Conservation (phyloP, 2,797 vertebrate species). For the Champsocephalus gunnari region DNA sequence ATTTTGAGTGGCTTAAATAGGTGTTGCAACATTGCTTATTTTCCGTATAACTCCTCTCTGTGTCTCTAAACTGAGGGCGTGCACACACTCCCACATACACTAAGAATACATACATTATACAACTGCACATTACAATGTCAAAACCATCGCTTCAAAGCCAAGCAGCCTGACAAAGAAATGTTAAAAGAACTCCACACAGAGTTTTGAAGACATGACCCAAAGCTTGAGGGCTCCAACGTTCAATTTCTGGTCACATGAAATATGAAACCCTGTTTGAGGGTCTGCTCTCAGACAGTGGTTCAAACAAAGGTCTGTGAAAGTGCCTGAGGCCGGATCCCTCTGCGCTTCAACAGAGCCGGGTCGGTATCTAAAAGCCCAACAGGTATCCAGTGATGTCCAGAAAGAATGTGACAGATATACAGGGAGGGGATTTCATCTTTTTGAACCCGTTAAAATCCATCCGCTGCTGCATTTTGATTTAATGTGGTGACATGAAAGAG, state of each 20-base stretch:
- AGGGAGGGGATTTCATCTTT: neutral
- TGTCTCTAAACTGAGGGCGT: too few relatives aligned
- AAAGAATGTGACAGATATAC: neutral
- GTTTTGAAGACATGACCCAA: neutral
- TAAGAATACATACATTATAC: too few relatives aligned
- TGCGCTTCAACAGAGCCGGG: neutral
- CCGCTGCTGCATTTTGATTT: slow-evolving; percentile 9
- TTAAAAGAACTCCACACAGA: neutral
- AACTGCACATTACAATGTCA: too few relatives aligned
- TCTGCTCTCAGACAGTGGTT: neutral
- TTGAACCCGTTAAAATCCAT: slow-evolving; percentile 12
- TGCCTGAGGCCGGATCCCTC: slow-evolving; percentile 15
- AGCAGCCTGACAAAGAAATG: neutral
- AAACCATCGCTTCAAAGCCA: too few relatives aligned
- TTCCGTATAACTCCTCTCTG: too few relatives aligned
- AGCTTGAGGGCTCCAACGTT: neutral
- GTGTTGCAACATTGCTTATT: too few relatives aligned
- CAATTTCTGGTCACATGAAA: slow-evolving; percentile 1
- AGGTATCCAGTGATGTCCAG: slow-evolving; percentile 1
- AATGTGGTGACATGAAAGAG: slow-evolving; percentile 8
- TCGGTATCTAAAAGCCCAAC: slow-evolving; percentile 14
- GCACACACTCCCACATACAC: too few relatives aligned
- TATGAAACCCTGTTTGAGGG: slow-evolving; percentile 5
- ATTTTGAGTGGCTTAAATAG: too few relatives aligned
- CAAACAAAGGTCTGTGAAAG: slow-evolving; percentile 8